Percentiles rank a stretch among this genome's conserved stretches.
Conservation (phyloP, 2,888 invertebrate genomes). For the Drosophila mimica region DNA sequence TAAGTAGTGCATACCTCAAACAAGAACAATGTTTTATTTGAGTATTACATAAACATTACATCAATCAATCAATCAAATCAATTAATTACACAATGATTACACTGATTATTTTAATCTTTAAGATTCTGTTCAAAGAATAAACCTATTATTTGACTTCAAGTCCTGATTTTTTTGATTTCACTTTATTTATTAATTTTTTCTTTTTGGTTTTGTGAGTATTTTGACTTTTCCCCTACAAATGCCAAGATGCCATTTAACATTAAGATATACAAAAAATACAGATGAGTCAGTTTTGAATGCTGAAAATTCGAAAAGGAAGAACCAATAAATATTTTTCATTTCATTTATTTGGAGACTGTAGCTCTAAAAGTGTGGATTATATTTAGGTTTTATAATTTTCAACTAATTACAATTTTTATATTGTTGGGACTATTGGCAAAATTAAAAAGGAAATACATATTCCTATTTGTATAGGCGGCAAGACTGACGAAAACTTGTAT, state of each 20-base stretch:
- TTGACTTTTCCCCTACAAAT: neutral
- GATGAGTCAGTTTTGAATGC: neutral
- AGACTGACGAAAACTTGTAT: neutral
- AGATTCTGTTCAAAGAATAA: slow-evolving; percentile 64
- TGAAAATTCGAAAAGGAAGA: neutral
- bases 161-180: slow-evolving; percentile 13
- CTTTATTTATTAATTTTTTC: neutral
- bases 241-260: neutral
- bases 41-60: slow-evolving; percentile 8
- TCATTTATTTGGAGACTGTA: neutral
- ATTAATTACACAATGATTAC: slow-evolving; percentile 27
- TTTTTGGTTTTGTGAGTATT: neutral
- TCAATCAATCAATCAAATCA: slow-evolving; percentile 18
- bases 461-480: neutral
- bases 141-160: slow-evolving; percentile 49
- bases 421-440: neutral
- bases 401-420: neutral
- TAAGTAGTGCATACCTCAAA: slow-evolving; percentile 43
- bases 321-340: neutral
- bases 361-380: neutral
- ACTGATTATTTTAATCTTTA: slow-evolving; percentile 33
- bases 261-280: neutral
- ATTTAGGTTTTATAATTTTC: neutral
- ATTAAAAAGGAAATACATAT: neutral
- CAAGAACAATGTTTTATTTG: slow-evolving; percentile 32